Conservation (phyloP, 2,113 vertebrate species). For the Loxodonta africana region DNA sequence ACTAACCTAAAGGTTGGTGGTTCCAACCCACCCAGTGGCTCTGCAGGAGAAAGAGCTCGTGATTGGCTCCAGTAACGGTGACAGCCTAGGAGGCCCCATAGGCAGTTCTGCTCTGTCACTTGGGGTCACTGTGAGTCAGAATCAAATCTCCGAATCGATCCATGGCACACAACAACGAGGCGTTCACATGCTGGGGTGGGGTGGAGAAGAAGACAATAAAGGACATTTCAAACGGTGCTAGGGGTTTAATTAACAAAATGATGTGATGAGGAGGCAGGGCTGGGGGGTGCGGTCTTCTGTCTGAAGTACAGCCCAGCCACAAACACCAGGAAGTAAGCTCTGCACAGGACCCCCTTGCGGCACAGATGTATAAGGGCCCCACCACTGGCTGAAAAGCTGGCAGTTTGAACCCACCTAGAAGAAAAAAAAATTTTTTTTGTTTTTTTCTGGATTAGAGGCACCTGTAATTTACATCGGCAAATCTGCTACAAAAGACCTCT, state of each 20-base stretch:
- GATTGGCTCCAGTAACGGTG: not conserved
- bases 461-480: no score
- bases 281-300: not conserved
- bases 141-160: no score
- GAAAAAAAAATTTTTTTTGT: no score
- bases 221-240: not conserved
- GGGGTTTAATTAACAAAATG: no score
- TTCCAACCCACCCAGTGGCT: not conserved
- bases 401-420: not conserved
- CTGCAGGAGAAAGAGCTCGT: not conserved
- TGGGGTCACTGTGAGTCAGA: not conserved
- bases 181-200: not conserved
- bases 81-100: no score
- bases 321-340: no score
- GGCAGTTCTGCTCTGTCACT: no score
- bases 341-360: no score
- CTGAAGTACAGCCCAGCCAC: not conserved
- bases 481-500: no score
- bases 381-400: not conserved
- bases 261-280: not conserved
- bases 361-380: not conserved
- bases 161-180: no score
- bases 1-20: not conserved
- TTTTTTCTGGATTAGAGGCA: not conserved
- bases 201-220: not conserved